phyloP scores from a whole-genome alignment of 2,113 vertebrate genomes.

The Aramus guarauna region DNA sequence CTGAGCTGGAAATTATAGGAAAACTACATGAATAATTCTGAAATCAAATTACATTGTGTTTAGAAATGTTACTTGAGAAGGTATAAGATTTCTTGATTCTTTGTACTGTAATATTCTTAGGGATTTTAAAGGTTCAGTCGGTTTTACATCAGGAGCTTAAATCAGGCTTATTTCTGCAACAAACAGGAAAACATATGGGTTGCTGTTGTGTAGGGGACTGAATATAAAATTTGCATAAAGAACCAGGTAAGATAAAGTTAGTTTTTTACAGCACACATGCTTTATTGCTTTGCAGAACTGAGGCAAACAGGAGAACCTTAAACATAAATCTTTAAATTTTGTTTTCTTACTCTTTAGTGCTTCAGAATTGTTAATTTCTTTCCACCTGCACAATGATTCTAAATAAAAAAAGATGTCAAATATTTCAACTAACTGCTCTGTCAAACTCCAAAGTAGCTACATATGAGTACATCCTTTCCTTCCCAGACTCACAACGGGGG shows the following conservation, averaged over 20 bases:
- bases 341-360: background rate
- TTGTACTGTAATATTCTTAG: background rate
- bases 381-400: background rate
- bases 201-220: background rate
- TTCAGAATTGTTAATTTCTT: background rate
- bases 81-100: background rate
- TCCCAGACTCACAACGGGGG: background rate
- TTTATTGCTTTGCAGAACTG: constrained; percentile 3
- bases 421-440: background rate
- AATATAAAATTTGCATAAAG: background rate
- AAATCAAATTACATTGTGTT: background rate
- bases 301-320: background rate
- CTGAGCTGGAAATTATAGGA: background rate
- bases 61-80: background rate
- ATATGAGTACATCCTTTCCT: background rate
- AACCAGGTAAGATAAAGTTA: background rate
- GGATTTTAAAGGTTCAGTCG: background rate
- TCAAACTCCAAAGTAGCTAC: background rate
- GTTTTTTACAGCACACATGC: background rate
- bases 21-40: background rate
- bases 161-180: background rate
- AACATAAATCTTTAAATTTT: background rate
- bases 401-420: background rate
- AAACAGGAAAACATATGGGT: background rate
- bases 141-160: background rate